Conservation (phyloP, 2,113 vertebrate genomes). For the Chinchilla lanigera region DNA sequence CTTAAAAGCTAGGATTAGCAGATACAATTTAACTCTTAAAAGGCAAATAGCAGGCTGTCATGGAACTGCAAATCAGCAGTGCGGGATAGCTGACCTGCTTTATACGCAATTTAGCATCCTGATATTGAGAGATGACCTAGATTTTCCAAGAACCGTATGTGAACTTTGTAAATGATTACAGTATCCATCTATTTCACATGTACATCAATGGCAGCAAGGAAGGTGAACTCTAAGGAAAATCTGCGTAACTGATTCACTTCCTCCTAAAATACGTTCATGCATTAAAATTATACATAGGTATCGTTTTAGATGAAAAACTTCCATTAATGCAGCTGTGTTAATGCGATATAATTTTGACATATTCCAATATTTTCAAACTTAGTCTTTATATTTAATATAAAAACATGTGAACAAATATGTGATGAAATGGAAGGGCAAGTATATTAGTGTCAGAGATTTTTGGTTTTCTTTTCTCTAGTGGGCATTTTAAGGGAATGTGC, state of each 20-base stretch:
- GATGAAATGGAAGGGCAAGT: background rate
- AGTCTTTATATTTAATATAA: background rate
- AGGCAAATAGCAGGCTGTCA: constrained; percentile 54
- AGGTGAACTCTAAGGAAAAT: constrained; percentile 1
- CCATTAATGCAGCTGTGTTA: background rate
- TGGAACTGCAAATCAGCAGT: background rate
- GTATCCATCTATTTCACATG: background rate
- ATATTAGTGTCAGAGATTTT: background rate
- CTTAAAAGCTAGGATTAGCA: constrained; percentile 64
- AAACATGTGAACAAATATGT: background rate
- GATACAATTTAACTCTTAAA: constrained; percentile 75
- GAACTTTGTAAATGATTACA: constrained; percentile 43
- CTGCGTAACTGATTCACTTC: background rate
- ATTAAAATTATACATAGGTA: background rate
- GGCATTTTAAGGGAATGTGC: background rate
- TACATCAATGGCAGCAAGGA: background rate
- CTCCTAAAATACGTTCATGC: background rate
- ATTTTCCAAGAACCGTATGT: constrained; percentile 61
- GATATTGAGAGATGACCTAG: constrained; percentile 51
- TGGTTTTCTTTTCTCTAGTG: background rate
- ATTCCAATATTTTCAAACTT: constrained; percentile 24
- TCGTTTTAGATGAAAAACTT: background rate
- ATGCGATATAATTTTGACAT: background rate
- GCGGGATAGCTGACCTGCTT: constrained; percentile 38
- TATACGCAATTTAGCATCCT: constrained; percentile 37